Evolutionary conservation across 2,797 vertebrate genomes (phyloP).

Genomic region (Loris lydekkerianus): DNA sequence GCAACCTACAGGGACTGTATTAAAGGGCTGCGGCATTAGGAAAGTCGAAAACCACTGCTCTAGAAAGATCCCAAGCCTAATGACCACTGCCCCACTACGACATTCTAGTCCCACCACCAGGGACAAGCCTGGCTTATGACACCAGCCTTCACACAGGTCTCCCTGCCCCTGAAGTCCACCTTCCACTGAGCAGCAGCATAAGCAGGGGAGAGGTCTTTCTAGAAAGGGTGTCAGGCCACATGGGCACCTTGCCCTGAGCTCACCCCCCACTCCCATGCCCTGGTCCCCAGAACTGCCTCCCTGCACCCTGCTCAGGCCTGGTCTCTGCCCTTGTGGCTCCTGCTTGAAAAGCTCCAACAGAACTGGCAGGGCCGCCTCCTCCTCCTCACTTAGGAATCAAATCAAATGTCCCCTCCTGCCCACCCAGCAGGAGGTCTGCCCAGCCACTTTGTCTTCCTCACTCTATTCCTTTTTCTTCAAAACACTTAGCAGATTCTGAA

Average conservation of each 20-base stretch:
- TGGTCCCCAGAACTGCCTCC: not conserved
- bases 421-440: not conserved
- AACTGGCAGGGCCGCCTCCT: not conserved
- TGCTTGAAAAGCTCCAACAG: not conserved
- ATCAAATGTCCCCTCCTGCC: not conserved
- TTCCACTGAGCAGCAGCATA: not conserved
- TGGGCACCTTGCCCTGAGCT: not conserved
- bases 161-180: too few species aligned
- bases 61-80: not conserved
- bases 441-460: not conserved
- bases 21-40: too few species aligned
- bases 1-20: too few species aligned
- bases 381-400: not conserved
- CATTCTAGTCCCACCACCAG: not conserved
- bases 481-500: not conserved
- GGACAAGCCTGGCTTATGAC: not conserved
- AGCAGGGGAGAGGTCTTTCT: not conserved
- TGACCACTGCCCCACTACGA: fast-evolving
- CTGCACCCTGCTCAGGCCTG: not conserved
- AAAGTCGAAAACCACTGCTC: too few species aligned
- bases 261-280: too few species aligned
- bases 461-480: not conserved
- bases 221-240: not conserved
- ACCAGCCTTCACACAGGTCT: not conserved
- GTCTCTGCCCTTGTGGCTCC: not conserved